Evolutionary conservation across 2,113 vertebrate species (phyloP), one percentile per base, ranked within the genome.

Genomic region (Microtus montanus): DNA sequence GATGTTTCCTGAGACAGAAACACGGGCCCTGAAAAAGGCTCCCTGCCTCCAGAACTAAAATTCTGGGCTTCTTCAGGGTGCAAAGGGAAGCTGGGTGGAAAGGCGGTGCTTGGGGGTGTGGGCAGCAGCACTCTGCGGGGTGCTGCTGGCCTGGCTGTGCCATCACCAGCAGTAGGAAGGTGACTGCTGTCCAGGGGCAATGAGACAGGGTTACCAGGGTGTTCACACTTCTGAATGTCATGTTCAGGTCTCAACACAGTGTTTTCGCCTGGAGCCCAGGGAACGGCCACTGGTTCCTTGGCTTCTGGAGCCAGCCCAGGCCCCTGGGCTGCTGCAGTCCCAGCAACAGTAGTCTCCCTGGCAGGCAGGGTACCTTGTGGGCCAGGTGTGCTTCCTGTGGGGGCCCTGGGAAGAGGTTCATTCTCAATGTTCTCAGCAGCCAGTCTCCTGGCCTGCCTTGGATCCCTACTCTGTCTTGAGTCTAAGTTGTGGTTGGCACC

Each of bases 391-490:
- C 73, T 52, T n/a, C 87, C 94, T 2, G 47, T 33, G 0, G 70
- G 54, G 0, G 94, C 77, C 95, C 97, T 97, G 0, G 96, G 0
- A 38, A 85, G 63, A 2, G 97, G 96, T 33, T 54, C 85, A 2
- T 2, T 90, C 79, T 98, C 98, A 0, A 63, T 95, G n/a, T 78
- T 95, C 89, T 99, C 99, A 0, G 98, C 95, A 0, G 68, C 96
- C 66, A 98, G 98, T 12, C 97, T 98, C 96, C 98, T 97, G 4
- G 98, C 98, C 91, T 99, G 99, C 26, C 99, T 98, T 24, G 99
- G 99, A 96, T 99, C 99, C 95, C 99, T 98, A 78, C 90, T 99
- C 94, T 99, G 99, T 87, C 99, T 98, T 0, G 98, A 98, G 92
- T 99, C 99, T 85, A 98, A 97, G 93, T 82, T 97, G 61, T 99